Base-by-base conservation (phyloP, 2,797 vertebrate genomes). In the Enteromius thamalakanensis region DNA sequence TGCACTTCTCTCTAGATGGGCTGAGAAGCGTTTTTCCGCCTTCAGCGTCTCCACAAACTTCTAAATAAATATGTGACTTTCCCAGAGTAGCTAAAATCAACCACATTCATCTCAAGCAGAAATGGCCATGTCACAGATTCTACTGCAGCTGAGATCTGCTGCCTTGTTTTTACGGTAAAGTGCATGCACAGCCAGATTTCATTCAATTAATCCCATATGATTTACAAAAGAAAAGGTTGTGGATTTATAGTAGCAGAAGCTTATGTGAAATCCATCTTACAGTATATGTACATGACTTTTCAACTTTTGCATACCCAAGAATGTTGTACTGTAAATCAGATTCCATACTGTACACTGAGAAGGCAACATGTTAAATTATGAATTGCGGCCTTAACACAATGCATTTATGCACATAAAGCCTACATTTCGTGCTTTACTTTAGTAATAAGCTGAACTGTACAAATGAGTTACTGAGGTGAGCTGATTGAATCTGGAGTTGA, bases 1-100 rank as follows among this genome's bases (percentile, higher is more conserved):
- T 76, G 14, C 37, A 9, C 75, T 29, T 79, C 62, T 83, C 23
- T 79, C 69, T 42, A 5, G 49, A 80, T 26, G 8, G 32, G 64
- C 32, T 67, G 21, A 42, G 37, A 37, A 34, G 71, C 1, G 6
- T 37, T 26, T 80, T 26, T 80, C 60, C 34, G 51, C 64, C 76
- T 47, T 3, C 5, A 29, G 49, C 67, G 10, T 55, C 23, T 70
- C 11, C 37, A 55, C 72, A 76, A 58, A 67, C 62, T 34, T 14
- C 2, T 15, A 34, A 55, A 69, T 26, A 68, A 53, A 79, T 53
- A 49, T 51, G 32, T 40, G 64, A 26, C n/a, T 79, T 79, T 69
- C 3, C 49, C n/a, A 79, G 45, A 37, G 32, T 2, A 26, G 7
- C 15, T 40, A 1, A 53, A 79, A 69, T 26, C 64, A 40, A 55